These are phyloP conservation scores for Mus spretus DNA, from an alignment of 2,797 vertebrate genomes.

Conservation along the genomic window DNA sequence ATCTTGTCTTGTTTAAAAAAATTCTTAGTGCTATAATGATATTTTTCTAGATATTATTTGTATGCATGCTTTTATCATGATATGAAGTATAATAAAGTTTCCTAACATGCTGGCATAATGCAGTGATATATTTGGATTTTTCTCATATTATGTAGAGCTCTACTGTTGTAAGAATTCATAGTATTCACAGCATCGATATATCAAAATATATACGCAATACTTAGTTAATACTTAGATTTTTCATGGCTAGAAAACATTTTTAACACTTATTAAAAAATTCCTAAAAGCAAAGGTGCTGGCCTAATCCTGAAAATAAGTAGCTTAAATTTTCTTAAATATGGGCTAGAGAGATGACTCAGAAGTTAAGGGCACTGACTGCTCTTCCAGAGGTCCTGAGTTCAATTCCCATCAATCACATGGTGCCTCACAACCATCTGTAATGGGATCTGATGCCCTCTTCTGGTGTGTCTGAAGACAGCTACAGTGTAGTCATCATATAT, in stretches of 20 bases:
- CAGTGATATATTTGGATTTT: background rate
- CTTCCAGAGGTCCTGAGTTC: no score
- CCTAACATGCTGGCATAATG: background rate
- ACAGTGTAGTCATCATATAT: no score
- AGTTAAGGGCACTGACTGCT: no score
- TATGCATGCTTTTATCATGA: constrained; percentile 42
- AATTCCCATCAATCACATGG: no score
- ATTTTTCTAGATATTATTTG: background rate
- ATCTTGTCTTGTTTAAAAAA: background rate
- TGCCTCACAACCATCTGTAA: no score
- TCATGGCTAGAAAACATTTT: constrained; percentile 21
- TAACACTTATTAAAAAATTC: background rate
- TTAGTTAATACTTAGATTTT: constrained; percentile 36
- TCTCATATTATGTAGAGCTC: background rate
- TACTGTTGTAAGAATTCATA: constrained; percentile 22
- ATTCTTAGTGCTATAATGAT: background rate
- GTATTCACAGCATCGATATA: background rate
- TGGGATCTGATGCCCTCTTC: no score
- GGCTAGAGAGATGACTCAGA: no score
- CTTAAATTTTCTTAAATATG: constrained; percentile 39
- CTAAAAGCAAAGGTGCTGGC: constrained; percentile 6
- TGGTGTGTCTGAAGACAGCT: no score
- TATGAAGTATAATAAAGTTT: background rate
- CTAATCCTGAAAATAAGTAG: background rate
- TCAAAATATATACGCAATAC: constrained; percentile 14